Percentiles rank a stretch among this genome's conserved stretches.
phyloP scores from a whole-genome alignment of 2,113 vertebrate species.

The Oostethus manadensis region DNA sequence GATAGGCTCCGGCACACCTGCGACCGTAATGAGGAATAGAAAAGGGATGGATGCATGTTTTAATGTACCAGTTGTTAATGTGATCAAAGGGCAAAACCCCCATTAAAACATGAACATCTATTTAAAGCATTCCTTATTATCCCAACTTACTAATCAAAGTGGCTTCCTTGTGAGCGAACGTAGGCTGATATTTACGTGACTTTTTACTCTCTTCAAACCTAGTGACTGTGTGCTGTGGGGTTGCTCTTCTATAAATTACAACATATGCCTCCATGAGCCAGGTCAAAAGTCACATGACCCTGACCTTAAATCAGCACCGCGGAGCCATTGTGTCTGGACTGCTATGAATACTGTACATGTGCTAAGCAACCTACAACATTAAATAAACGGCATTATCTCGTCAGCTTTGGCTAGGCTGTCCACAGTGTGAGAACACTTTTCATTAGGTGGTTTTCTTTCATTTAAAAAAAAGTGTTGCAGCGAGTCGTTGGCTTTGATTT shows the following conservation, averaged over 20 bases:
- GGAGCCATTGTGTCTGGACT: slow-evolving; percentile 31
- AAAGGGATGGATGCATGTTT: too few relatives aligned
- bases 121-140: neutral
- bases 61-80: neutral
- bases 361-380: slow-evolving; percentile 33
- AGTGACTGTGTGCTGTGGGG: slow-evolving; percentile 47
- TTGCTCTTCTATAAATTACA: slow-evolving; percentile 40
- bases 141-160: neutral
- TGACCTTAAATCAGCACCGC: slow-evolving; percentile 7
- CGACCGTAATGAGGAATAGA: too few relatives aligned
- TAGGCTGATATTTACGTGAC: neutral
- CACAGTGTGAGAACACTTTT: slow-evolving; percentile 43
- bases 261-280: slow-evolving; percentile 24
- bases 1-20: too few relatives aligned
- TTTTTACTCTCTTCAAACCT: slow-evolving; percentile 20
- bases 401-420: slow-evolving; percentile 51
- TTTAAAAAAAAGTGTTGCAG: slow-evolving; percentile 27
- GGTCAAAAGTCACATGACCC: slow-evolving; percentile 29
- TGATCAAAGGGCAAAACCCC: slow-evolving; percentile 19
- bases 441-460: slow-evolving; percentile 42
- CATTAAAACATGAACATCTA: neutral
- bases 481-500: slow-evolving; percentile 53
- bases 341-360: slow-evolving; percentile 53
- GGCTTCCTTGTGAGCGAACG: slow-evolving; percentile 12
- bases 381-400: slow-evolving; percentile 47